A percentile compares a stretch with the other conserved stretches of the same genome.
phyloP scores from a whole-genome alignment of 2,113 vertebrate genomes.

The Lates calcarifer region DNA sequence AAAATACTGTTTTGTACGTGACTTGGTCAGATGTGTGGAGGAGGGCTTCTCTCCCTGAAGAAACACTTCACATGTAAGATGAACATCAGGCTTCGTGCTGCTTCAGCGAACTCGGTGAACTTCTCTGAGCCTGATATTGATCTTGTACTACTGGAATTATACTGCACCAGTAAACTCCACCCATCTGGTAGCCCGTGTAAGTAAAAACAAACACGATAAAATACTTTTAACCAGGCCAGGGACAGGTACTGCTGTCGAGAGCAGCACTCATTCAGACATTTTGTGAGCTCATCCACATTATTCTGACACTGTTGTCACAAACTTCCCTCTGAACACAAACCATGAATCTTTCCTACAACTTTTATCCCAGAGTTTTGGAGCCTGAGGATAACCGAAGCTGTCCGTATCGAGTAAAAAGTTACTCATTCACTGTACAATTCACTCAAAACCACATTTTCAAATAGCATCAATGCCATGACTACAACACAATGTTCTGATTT shows the following conservation, averaged over 20 bases:
- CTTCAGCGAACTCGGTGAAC: constrained; percentile 45
- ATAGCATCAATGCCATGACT: constrained; percentile 19
- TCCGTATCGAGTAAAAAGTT: not conserved
- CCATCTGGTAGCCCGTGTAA: constrained; percentile 23
- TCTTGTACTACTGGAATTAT: constrained; percentile 26
- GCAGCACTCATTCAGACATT: not conserved
- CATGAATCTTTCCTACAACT: not conserved
- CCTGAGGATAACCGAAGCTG: not conserved
- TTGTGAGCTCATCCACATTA: not conserved
- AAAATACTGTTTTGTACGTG: not conserved
- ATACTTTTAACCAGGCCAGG: not conserved
- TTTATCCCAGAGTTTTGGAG: not conserved
- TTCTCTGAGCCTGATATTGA: constrained; percentile 40
- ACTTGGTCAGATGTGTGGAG: not conserved
- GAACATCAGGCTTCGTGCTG: constrained; percentile 37
- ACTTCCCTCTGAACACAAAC: not conserved
- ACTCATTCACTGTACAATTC: constrained; percentile 4
- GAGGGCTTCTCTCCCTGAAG: constrained; percentile 6
- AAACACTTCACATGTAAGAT: constrained; percentile 13
- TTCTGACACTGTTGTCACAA: not conserved
- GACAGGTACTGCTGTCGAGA: not conserved
- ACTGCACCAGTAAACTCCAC: constrained; percentile 39
- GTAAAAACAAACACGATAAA: constrained; percentile 53
- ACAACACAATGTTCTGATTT: constrained; percentile 38
- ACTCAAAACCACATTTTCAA: constrained; percentile 40